Conservation (phyloP, 2,888 invertebrate species). For the Idaea straminata region DNA sequence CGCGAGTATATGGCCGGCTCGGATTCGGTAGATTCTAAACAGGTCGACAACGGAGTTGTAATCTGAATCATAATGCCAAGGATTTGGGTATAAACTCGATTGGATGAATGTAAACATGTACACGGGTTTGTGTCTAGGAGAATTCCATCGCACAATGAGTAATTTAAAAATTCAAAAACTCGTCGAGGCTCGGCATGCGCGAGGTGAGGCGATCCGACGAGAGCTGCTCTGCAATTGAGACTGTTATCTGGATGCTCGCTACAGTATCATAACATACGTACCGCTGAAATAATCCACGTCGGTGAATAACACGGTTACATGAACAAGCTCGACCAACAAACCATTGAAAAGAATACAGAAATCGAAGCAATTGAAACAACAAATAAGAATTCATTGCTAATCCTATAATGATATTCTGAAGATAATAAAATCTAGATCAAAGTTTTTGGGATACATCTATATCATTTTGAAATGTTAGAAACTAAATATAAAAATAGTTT, state of each 20-base stretch:
- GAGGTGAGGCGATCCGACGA: conserved; percentile 70
- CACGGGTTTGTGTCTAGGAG: conserved; percentile 54
- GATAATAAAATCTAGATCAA: too few relatives aligned
- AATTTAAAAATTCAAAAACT: conserved; percentile 82
- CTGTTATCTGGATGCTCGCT: conserved; percentile 66
- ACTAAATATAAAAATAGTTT: too few relatives aligned
- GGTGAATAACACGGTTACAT: conserved; percentile 58
- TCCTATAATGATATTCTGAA: background rate
- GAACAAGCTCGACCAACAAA: conserved; percentile 43
- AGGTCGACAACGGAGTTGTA: conserved; percentile 37
- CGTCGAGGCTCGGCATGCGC: conserved; percentile 69
- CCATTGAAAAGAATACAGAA: conserved; percentile 32
- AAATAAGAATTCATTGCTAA: conserved; percentile 27
- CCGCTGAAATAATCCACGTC: conserved; percentile 45
- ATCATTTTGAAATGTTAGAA: too few relatives aligned
- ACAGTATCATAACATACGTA: conserved; percentile 41
- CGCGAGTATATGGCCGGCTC: conserved; percentile 49
- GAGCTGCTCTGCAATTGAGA: conserved; percentile 73
- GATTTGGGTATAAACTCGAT: conserved; percentile 64
- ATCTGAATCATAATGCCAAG: conserved; percentile 57
- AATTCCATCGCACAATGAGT: conserved; percentile 80
- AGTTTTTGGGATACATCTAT: too few relatives aligned
- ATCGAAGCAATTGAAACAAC: conserved; percentile 45
- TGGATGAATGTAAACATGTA: conserved; percentile 42
- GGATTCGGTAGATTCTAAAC: conserved; percentile 46